A percentile compares a stretch with the other conserved stretches of the same genome.
These are phyloP conservation scores for Notodromas monacha DNA, from an alignment of 2,888 invertebrate species.

Conservation along the genomic window DNA sequence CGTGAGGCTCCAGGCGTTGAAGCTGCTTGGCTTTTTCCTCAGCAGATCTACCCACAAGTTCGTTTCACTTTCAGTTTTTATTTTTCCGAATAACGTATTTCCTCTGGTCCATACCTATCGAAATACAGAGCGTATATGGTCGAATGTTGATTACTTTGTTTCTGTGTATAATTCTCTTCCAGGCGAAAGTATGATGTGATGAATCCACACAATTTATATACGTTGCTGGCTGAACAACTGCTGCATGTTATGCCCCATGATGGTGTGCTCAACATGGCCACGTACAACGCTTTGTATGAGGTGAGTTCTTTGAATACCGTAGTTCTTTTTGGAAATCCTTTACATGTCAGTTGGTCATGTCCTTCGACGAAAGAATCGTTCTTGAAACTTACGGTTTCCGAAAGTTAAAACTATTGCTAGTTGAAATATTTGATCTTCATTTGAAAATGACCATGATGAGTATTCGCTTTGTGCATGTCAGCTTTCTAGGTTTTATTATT, in stretches of 20 bases:
- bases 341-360: too few species aligned
- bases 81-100: slow-evolving; percentile 6
- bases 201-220: slow-evolving; percentile 93
- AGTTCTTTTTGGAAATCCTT: too few species aligned
- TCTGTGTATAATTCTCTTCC: slow-evolving; percentile 10
- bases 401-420: background rate
- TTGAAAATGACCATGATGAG: too few species aligned
- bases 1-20: slow-evolving; percentile 75
- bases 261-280: slow-evolving; percentile 60
- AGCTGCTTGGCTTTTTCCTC: slow-evolving; percentile 83
- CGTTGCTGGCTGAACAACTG: slow-evolving; percentile 67
- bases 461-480: too few species aligned
- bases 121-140: too few species aligned
- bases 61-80: slow-evolving; percentile 14
- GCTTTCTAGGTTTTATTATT: background rate
- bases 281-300: slow-evolving; percentile 94
- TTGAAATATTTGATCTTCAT: background rate
- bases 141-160: background rate
- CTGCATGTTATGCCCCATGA: slow-evolving; percentile 57
- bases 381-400: too few species aligned
- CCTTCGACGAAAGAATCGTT: too few species aligned
- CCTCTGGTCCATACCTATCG: background rate
- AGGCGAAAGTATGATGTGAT: slow-evolving; percentile 96
- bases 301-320: too few species aligned
- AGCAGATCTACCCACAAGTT: slow-evolving; percentile 93